Evolutionary conservation across 2,113 vertebrate species (phyloP).

Genomic region (Ploceus nigricollis): DNA sequence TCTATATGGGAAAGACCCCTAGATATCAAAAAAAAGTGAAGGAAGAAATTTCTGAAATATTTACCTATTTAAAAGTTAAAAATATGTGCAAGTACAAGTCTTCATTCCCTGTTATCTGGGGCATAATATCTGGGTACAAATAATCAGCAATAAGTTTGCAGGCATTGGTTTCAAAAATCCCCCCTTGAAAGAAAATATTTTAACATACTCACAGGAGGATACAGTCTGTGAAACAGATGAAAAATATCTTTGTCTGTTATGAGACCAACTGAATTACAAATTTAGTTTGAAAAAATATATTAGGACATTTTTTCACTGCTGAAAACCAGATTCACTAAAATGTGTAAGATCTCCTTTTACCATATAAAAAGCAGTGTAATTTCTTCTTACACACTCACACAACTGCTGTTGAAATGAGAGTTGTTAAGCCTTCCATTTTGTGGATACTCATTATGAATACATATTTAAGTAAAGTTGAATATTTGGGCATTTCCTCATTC

Average conservation of each 20-base stretch:
- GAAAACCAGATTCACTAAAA: background rate
- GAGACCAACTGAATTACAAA: background rate
- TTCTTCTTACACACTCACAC: background rate
- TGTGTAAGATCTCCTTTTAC: background rate
- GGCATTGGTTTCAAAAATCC: background rate
- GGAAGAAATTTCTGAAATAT: background rate
- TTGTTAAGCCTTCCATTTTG: background rate
- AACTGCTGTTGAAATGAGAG: background rate
- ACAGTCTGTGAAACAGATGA: background rate
- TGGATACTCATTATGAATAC: background rate
- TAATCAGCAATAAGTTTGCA: background rate
- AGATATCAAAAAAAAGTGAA: background rate
- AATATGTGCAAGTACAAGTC: background rate
- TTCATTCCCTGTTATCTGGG: background rate
- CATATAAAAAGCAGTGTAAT: background rate
- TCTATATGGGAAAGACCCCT: background rate
- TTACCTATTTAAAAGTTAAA: background rate
- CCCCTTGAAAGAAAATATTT: background rate
- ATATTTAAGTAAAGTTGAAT: background rate
- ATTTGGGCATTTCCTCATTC: background rate
- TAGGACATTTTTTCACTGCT: background rate
- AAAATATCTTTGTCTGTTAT: background rate
- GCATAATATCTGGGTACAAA: background rate
- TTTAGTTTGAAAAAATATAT: background rate
- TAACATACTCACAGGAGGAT: background rate